Evolutionary conservation across 2,113 vertebrate species (phyloP), one percentile per base, ranked within the genome.

Genomic region (Gopherus flavomarginatus): DNA sequence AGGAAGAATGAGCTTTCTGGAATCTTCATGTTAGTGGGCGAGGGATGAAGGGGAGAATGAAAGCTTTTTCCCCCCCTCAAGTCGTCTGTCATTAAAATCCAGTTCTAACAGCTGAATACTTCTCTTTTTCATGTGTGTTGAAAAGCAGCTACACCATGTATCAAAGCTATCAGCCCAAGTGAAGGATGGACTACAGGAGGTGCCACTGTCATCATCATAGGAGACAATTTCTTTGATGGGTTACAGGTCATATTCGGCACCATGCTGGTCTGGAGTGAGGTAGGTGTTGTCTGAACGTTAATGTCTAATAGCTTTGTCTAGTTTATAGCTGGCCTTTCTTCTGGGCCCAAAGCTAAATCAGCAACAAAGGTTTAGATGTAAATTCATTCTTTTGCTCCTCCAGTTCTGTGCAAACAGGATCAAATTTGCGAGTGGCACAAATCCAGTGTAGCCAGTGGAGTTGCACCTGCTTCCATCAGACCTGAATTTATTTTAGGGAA

Each of bases 251-350:
- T 99, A 98, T 99, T 99, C 95, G 99, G 99, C 98, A 99, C 99
- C 98, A 99, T 99, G 99, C 98, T 99, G 98, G 99, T 99, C 96
- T 99, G 99, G 99, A 99, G 99, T 98, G 99, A 99, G 99, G 99
- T 99, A 97, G 98, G 99, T 98, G 98, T 98, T 98, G 98, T 98
- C 97, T 98, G 98, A 97, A 97, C 96, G 92, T 96, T 98, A 96
- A 97, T 97, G 98, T 98, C 98, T 98, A 98, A 97, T 97, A 96
- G 97, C 96, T 96, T 97, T 97, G 94, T 98, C 96, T 98, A 90
- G 95, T 95, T 96, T 96, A 85, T 38, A 96, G 93, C 89, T 47
- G 96, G 94, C 83, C 92, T 93, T 97, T 94, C 95, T 94, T 96
- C 89, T 95, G 56, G 92, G 86, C 75, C 90, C 95, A 88, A 26